phyloP scores from a whole-genome alignment of 2,888 invertebrate species.

The Danaus chrysippus region DNA sequence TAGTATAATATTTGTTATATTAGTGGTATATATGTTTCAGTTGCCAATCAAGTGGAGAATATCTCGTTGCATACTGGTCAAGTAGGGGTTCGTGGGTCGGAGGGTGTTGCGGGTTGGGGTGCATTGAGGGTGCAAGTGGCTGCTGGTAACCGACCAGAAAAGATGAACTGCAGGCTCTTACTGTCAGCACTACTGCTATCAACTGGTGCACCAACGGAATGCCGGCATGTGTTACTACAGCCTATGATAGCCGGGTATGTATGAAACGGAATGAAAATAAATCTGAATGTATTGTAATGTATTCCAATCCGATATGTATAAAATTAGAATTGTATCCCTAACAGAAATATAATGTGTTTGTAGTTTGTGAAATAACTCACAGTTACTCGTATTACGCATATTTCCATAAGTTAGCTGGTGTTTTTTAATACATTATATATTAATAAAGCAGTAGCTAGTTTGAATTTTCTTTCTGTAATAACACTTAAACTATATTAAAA shows the following conservation, averaged over 20 bases:
- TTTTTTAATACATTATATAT: too few species aligned
- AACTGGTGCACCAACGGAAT: constrained; percentile 43
- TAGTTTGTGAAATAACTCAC: too few species aligned
- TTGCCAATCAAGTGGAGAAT: constrained; percentile 42
- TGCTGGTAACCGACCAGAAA: constrained; percentile 45
- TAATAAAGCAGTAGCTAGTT: too few species aligned
- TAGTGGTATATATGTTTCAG: constrained; percentile 34
- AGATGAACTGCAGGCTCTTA: constrained; percentile 41
- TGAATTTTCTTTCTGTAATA: too few species aligned
- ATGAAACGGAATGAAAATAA: background rate
- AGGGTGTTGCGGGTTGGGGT: constrained; percentile 51
- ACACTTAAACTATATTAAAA: too few species aligned
- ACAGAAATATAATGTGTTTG: too few species aligned
- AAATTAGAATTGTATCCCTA: too few species aligned
- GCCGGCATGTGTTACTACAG: constrained; percentile 49
- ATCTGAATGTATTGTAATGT: background rate
- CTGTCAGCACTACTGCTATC: constrained; percentile 45
- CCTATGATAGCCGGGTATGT: constrained; percentile 58
- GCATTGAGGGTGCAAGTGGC: constrained; percentile 38
- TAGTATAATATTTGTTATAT: too few species aligned
- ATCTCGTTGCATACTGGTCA: constrained; percentile 53
- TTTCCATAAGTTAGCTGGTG: too few species aligned
- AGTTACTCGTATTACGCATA: too few species aligned
- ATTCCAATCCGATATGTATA: too few species aligned
- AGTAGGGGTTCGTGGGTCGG: constrained; percentile 43